Percentiles rank a stretch among this genome's conserved stretches.
Conservation (phyloP, 2,797 vertebrate species). For the Eulemur rubriventer region DNA sequence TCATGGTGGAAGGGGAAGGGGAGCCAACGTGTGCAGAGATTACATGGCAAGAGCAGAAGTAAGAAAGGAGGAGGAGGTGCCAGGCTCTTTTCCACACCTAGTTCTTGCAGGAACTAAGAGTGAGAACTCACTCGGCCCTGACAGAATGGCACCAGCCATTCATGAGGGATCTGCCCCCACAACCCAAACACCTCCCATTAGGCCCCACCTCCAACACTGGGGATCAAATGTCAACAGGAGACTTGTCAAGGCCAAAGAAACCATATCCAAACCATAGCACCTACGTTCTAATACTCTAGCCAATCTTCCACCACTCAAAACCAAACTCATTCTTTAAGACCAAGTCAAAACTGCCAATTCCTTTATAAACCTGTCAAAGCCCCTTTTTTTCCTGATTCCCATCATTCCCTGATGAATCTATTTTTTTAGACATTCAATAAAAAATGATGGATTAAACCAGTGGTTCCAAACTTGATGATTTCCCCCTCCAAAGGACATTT, state of each 20-base stretch:
- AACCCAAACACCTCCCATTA: not conserved
- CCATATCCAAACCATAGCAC: not conserved
- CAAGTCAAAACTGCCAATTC: not conserved
- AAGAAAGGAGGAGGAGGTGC: not conserved
- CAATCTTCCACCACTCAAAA: not conserved
- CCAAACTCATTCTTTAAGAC: not conserved
- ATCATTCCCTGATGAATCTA: not conserved
- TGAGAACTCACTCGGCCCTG: not conserved
- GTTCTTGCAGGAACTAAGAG: not conserved
- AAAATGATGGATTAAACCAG: not conserved
- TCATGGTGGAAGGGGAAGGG: too few species aligned
- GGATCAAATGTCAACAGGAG: not conserved
- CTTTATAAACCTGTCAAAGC: not conserved
- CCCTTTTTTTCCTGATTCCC: not conserved
- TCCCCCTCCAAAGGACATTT: not conserved
- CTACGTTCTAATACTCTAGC: not conserved
- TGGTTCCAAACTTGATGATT: not conserved
- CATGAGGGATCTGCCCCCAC: not conserved
- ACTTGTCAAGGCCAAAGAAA: not conserved
- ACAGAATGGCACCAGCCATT: not conserved
- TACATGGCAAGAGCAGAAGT: not conserved
- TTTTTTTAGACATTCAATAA: not conserved
- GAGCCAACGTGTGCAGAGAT: not conserved
- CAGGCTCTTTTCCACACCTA: not conserved
- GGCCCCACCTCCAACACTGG: too few species aligned